Evolutionary conservation across 2,888 invertebrate species (phyloP).

Genomic region (Tiliacea citrago): DNA sequence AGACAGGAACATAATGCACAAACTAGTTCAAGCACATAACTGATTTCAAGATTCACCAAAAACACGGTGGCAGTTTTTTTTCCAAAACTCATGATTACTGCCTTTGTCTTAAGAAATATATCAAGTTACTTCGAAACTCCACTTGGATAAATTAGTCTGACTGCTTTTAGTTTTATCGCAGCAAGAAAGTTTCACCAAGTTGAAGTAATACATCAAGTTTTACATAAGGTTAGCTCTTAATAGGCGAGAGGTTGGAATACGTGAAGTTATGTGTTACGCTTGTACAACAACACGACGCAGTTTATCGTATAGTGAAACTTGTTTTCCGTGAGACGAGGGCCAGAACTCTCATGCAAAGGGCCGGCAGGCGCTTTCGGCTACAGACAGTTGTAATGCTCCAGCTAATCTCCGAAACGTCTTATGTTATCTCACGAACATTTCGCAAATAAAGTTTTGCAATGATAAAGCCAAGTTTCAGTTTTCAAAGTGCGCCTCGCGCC

Average conservation of each 20-base stretch:
- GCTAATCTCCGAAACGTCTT: slow-evolving; percentile 31
- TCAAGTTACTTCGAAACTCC: slow-evolving; percentile 23
- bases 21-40: neutral
- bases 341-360: slow-evolving; percentile 73
- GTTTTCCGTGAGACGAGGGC: slow-evolving; percentile 77
- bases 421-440: slow-evolving; percentile 13
- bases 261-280: slow-evolving; percentile 64
- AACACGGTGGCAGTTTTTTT: slow-evolving; percentile 2
- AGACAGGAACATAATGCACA: neutral
- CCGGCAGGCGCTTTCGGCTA: slow-evolving; percentile 34
- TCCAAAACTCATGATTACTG: slow-evolving; percentile 6
- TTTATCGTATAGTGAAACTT: slow-evolving; percentile 73
- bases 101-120: slow-evolving; percentile 1
- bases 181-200: slow-evolving; percentile 48
- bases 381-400: slow-evolving; percentile 36
- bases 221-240: slow-evolving; percentile 52
- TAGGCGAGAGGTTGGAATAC: slow-evolving; percentile 39
- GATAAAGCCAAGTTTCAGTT: slow-evolving; percentile 41
- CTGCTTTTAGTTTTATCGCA: slow-evolving; percentile 39
- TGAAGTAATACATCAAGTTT: slow-evolving; percentile 45
- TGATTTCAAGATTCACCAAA: slow-evolving; percentile 9
- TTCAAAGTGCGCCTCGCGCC: slow-evolving; percentile 3
- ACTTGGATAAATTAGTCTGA: slow-evolving; percentile 33
- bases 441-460: slow-evolving; percentile 9
- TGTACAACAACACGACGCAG: slow-evolving; percentile 57